Evolutionary conservation across 1,140 invertebrate species (phyloP).

Genomic region (Gonatopus flavifemur): DNA sequence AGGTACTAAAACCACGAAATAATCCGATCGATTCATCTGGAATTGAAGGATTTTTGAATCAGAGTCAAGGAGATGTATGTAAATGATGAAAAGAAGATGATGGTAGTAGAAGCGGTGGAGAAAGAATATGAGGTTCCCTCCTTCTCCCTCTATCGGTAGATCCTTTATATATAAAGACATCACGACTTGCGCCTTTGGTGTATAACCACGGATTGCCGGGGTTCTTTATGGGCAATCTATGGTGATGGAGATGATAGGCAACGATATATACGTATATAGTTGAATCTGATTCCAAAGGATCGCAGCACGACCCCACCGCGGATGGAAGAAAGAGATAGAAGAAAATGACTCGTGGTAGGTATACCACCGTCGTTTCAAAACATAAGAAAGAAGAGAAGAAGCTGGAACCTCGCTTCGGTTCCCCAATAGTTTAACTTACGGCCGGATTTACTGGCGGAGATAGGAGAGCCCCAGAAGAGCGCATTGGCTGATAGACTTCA

Average conservation of each 20-base stretch:
- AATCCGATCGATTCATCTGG: no score
- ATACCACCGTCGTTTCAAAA: no score
- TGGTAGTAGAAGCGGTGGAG: background rate
- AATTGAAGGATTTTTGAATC: no score
- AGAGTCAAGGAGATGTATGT: no score
- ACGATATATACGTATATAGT: slow-evolving; percentile 57
- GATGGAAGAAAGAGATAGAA: slow-evolving; percentile 19
- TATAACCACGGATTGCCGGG: slow-evolving; percentile 57
- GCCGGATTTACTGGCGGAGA: slow-evolving; percentile 57
- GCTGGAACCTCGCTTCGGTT: slow-evolving; percentile 43
- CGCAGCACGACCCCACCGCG: slow-evolving; percentile 35
- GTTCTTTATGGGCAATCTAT: slow-evolving; percentile 61
- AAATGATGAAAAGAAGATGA: no score
- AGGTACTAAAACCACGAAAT: no score
- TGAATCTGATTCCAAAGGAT: slow-evolving; percentile 56
- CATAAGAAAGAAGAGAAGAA: slow-evolving; percentile 10
- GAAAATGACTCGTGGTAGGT: slow-evolving; percentile 14
- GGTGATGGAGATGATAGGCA: slow-evolving; percentile 60
- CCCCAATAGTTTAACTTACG: slow-evolving; percentile 60
- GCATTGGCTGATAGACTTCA: slow-evolving; percentile 51
- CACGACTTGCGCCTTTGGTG: no score
- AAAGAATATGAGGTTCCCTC: slow-evolving; percentile 22
- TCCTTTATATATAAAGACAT: no score
- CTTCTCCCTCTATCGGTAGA: no score
- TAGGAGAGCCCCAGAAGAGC: slow-evolving; percentile 46